Percentiles rank a stretch among this genome's conserved stretches.
phyloP scores from a whole-genome alignment of 2,888 invertebrate species.

The Lochmaea crataegi region DNA sequence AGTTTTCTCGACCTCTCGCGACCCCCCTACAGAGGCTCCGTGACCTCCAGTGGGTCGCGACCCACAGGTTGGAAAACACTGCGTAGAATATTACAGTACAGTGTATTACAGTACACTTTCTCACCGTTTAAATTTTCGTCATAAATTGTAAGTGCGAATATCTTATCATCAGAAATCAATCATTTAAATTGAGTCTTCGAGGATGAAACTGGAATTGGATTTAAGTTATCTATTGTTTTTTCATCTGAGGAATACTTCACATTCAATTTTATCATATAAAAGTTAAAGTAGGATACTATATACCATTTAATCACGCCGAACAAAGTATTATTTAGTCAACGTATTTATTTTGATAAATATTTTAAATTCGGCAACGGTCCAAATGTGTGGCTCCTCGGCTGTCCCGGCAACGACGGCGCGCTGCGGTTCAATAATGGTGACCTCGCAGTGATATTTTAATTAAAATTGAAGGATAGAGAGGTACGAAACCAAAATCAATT shows the following conservation, averaged over 20 bases:
- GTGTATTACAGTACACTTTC: no score
- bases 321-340: neutral
- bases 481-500: slow-evolving; percentile 33
- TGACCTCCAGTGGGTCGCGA: no score
- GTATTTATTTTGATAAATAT: neutral
- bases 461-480: slow-evolving; percentile 34
- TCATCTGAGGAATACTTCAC: no score
- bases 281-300: neutral
- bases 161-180: neutral
- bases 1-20: no score
- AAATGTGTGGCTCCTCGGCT: neutral
- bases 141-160: no score
- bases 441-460: slow-evolving; percentile 32
- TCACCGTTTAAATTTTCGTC: no score
- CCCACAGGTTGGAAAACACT: no score
- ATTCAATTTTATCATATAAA: neutral
- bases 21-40: no score
- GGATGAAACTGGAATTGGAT: neutral
- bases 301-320: neutral
- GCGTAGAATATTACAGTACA: no score
- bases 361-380: neutral
- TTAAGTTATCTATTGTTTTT: no score
- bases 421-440: neutral
- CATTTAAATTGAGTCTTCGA: neutral
- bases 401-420: neutral